Evolutionary conservation across 1,140 invertebrate species (phyloP), one percentile per base, ranked within the genome.

Genomic region (Heterodera schachtii): DNA sequence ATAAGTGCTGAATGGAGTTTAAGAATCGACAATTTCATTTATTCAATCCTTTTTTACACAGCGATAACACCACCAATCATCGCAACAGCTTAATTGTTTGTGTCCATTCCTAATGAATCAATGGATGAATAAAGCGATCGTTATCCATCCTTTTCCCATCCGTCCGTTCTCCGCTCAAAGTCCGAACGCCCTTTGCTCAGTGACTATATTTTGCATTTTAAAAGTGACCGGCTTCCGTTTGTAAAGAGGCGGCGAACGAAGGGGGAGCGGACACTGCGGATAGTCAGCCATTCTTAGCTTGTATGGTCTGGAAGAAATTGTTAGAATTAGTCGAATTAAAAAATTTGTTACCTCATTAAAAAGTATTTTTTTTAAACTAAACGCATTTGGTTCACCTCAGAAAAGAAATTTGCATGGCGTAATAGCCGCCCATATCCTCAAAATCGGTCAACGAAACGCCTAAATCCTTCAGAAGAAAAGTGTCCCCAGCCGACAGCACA

Each of bases 381-480:
- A 77, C 49, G 44, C 70, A 9, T 64, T 13, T 41, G 19, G 31
- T 46, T 57, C 31, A 60, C 57, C 31, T 47, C 70, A 44, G 41
- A 78, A 76, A 16, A 41, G 21, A 71, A 7, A 41, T 9, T 16
- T 60, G 46, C 47, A 80, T 78, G 60, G 82, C 83, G 44, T 81
- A 73, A 79, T 82, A 79, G 19, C 86, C 87, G 21, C 87, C 87
- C 60, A 82, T 78, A 11, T 87, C 83, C 75, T 91, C 91, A 82
- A 91, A 85, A 64, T 84, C 85, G 8, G 89, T 89, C 43, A 91
- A 83, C 13, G 76, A 83, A 19, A 92, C 88, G 19, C 91, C 91
- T 8, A 92, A 86, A 82, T 92, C 91, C 81, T 91, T 90, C 21
- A 78, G 21, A 73, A 87, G 88, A 31, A 92, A 81, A 7, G 90